These are phyloP conservation scores for Myodes glareolus DNA, from an alignment of 2,113 vertebrate genomes.

Conservation along the genomic window DNA sequence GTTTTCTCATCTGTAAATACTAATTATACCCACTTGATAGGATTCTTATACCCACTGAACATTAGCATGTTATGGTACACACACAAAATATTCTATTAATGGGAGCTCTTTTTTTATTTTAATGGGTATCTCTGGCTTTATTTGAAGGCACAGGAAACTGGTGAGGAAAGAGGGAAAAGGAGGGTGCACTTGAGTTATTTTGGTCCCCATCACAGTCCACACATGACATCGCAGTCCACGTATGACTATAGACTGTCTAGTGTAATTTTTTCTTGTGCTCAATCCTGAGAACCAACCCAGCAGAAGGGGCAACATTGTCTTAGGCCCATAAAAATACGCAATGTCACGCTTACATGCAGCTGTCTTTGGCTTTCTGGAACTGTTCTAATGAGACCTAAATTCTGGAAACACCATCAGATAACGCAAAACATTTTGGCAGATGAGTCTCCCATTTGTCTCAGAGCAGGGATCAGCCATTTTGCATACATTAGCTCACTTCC, in stretches of 20 bases:
- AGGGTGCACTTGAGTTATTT: not conserved
- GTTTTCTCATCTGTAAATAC: not conserved
- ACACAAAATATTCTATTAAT: not conserved
- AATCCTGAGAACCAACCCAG: not conserved
- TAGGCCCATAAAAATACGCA: not conserved
- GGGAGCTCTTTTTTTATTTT: conserved; percentile 7
- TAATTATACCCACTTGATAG: not conserved
- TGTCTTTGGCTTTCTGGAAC: conserved; percentile 61
- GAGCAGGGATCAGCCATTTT: not conserved
- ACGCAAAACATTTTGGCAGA: conserved; percentile 42
- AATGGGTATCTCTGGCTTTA: not conserved
- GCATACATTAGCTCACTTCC: conserved; percentile 34
- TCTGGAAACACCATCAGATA: conserved; percentile 44
- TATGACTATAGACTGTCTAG: not conserved
- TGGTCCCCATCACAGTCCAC: not conserved
- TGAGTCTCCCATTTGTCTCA: conserved; percentile 3
- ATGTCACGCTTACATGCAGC: conserved; percentile 8
- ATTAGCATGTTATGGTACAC: not conserved
- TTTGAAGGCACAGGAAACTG: not conserved
- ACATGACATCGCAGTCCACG: not conserved
- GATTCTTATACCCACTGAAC: not conserved
- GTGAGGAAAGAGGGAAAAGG: not conserved
- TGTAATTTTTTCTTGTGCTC: not conserved
- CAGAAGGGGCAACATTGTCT: not conserved
- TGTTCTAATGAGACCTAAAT: conserved; percentile 47